Evolutionary conservation across 1,140 invertebrate species (phyloP), one percentile per base, ranked within the genome.

Genomic region (Heterodera schachtii): DNA sequence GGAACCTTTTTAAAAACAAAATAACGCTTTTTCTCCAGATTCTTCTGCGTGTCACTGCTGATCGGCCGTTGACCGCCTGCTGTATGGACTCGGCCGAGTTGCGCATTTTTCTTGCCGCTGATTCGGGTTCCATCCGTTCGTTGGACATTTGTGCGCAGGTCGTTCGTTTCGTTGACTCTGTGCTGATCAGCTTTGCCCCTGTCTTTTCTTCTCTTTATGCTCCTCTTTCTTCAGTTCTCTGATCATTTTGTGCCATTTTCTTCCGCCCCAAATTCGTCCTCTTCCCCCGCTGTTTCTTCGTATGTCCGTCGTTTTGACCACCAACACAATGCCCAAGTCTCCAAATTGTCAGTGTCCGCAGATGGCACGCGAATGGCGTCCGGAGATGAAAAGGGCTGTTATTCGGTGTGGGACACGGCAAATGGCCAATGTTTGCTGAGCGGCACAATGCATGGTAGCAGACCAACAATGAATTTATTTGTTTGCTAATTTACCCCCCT

Each of bases 341-440:
- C 19, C 31, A 47, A 57, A 73, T 79, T 80, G 64, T 41, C 46
- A 31, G 21, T 60, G 19, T 73, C 67, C n/a, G 47, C 57, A n/a
- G 79, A 80, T 21, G 79, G 79, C 3, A 80, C 11, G 31, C 43
- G 70, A 21, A 66, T 80, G 43, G 77, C 79, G 6, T 80, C 79
- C 60, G 49, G 83, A 11, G 47, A 83, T 49, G 44, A 80, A 46
- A 31, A 19, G 13, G 67, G 67, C 67, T 9, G 19, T 67, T 83
- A 84, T 43, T 52, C 41, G n/a, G 69, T 82, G 67, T 82, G 67
- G 77, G 60, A 73, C 44, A 66, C 49, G 7, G 44, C 69, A 19
- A 82, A 82, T n/a, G 81, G 77, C 8, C 80, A 82, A 41, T 46
- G 57, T 44, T 76, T 83, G 75, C 41, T 47, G 13, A 69, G 70